Percentiles rank a stretch among this genome's conserved stretches.
Conservation (phyloP, 1,140 invertebrate genomes). For the Scylla paramamosain region DNA sequence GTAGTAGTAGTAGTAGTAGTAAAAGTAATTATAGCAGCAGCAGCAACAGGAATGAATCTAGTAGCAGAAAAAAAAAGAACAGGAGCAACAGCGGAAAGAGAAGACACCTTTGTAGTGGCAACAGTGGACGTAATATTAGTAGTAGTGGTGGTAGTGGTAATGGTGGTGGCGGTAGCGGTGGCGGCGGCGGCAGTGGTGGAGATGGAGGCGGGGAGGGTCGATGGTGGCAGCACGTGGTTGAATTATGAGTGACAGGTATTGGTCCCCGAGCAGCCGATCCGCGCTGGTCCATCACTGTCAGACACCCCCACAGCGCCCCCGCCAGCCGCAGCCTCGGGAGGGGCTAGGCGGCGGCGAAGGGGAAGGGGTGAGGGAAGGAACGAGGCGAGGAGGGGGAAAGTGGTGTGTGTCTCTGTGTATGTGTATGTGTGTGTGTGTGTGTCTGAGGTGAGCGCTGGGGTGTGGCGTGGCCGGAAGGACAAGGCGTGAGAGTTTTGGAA, state of each 20-base stretch:
- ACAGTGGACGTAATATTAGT: too few species aligned
- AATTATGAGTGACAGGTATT: constrained; percentile 76
- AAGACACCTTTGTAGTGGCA: too few species aligned
- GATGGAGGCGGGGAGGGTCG: constrained; percentile 62
- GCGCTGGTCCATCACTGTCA: constrained; percentile 75
- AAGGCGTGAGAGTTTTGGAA: not conserved
- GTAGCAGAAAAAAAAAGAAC: too few species aligned
- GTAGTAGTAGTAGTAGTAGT: not conserved
- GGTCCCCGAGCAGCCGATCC: constrained; percentile 74
- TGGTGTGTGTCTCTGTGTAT: not conserved
- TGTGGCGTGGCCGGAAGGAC: not conserved
- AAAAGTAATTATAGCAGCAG: not conserved
- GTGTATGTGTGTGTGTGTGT: too few species aligned
- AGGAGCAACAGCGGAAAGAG: too few species aligned
- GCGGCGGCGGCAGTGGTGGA: not conserved
- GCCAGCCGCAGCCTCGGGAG: not conserved
- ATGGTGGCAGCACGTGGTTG: constrained; percentile 74
- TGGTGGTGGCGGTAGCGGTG: not conserved
- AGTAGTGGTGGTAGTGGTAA: too few species aligned
- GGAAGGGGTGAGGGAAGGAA: not conserved
- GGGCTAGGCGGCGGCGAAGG: not conserved
- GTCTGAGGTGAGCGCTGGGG: not conserved
- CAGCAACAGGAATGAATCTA: not conserved
- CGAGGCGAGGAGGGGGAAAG: not conserved
- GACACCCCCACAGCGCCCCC: constrained; percentile 60